These are phyloP conservation scores for Drosophila sp. DNA, from an alignment of 1,140 invertebrate species.

Conservation along the genomic window DNA sequence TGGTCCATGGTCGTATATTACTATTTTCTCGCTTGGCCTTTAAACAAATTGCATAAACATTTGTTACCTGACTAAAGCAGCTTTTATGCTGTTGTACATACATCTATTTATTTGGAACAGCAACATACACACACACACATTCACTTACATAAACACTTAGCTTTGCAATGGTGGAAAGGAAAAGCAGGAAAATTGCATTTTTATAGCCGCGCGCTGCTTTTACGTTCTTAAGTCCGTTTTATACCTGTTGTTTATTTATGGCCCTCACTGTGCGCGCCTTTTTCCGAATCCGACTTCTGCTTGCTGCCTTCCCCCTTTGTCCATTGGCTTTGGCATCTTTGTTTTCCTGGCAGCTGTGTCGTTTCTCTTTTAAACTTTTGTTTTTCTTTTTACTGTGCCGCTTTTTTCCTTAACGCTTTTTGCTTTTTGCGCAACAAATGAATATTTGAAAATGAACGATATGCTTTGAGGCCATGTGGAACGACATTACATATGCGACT, in stretches of 20 bases:
- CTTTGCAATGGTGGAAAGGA: neutral
- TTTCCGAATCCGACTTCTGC: conserved; percentile 12
- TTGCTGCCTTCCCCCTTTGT: conserved; percentile 12
- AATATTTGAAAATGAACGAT: conserved; percentile 42
- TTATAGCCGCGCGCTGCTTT: conserved; percentile 50
- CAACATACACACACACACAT: conserved; percentile 7
- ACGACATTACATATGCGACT: conserved; percentile 6
- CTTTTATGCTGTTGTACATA: conserved; percentile 41
- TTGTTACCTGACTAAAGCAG: conserved; percentile 56
- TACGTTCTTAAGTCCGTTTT: conserved; percentile 66
- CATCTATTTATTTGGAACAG: conserved; percentile 34
- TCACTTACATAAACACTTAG: conserved; percentile 14
- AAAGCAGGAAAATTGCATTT: conserved; percentile 55
- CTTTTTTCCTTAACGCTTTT: conserved; percentile 4
- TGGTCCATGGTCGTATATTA: conserved; percentile 48
- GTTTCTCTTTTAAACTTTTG: conserved; percentile 27
- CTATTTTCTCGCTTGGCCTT: conserved; percentile 34
- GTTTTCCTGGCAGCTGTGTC: conserved; percentile 21
- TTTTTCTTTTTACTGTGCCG: neutral
- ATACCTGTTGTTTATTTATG: conserved; percentile 75
- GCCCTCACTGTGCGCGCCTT: conserved; percentile 22
- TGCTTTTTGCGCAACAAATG: conserved; percentile 24
- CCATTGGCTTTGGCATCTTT: conserved; percentile 53
- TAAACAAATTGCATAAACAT: conserved; percentile 70
- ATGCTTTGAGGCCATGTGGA: conserved; percentile 9